Evolutionary conservation across 2,888 invertebrate species (phyloP).

Genomic region (Luperina nickerlii): DNA sequence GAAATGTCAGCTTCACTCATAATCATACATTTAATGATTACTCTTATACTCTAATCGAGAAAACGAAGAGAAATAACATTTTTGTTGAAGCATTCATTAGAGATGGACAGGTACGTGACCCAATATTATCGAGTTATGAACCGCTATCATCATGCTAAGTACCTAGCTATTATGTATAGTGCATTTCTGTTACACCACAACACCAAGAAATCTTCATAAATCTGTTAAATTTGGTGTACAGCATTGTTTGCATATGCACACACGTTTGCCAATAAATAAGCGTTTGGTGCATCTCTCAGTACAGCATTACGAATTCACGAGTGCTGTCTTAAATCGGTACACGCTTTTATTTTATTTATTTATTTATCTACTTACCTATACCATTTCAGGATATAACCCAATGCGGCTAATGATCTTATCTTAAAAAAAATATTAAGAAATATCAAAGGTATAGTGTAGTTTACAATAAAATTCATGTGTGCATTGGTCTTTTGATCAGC

Average conservation of each 20-base stretch:
- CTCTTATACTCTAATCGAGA: not conserved
- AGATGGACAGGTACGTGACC: not conserved
- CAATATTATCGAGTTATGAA: not conserved
- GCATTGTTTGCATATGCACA: conserved; percentile 17
- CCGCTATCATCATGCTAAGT: not conserved
- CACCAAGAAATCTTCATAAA: conserved; percentile 2
- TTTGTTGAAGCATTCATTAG: conserved; percentile 1
- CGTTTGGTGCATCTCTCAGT: conserved; percentile 3
- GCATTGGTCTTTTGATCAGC: conserved; percentile 37
- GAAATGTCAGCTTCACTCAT: conserved; percentile 8
- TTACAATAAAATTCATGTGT: conserved; percentile 19
- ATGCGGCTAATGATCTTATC: no score
- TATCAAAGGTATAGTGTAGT: conserved; percentile 6
- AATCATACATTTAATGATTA: conserved; percentile 8
- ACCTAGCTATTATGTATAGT: not conserved
- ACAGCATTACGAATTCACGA: conserved; percentile 2
- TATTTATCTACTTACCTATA: no score
- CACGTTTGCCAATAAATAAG: conserved; percentile 7
- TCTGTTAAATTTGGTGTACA: not conserved
- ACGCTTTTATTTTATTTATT: no score
- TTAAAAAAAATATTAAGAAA: not conserved
- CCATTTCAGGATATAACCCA: no score
- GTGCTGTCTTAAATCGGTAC: not conserved
- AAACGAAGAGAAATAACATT: not conserved
- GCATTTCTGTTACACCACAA: not conserved